Evolutionary conservation across 2,888 invertebrate genomes (phyloP).

Genomic region (Chymomyza procnemis): DNA sequence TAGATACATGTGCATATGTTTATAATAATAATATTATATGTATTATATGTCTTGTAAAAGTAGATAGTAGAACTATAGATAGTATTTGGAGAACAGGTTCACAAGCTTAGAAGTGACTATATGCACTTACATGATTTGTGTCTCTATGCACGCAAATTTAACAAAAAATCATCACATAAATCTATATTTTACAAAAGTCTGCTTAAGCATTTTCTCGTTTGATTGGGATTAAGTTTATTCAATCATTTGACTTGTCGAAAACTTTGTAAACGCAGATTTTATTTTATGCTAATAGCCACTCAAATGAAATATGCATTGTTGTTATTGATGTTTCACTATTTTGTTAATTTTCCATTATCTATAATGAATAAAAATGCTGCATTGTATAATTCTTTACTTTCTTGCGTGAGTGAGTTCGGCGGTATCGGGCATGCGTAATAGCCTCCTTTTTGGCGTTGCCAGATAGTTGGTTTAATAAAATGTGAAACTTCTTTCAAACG

Average conservation of each 20-base stretch:
- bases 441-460: not conserved
- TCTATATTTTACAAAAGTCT: not conserved
- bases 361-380: slow-evolving; percentile 48
- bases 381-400: slow-evolving; percentile 58
- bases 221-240: not conserved
- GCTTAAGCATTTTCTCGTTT: not conserved
- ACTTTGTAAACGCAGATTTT: not conserved
- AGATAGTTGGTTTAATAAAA: not conserved
- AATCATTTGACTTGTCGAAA: not conserved
- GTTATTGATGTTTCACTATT: not conserved
- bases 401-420: slow-evolving; percentile 16
- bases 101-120: too few species aligned
- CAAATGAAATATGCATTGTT: not conserved
- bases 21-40: too few species aligned
- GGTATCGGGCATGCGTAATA: slow-evolving; percentile 24
- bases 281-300: not conserved
- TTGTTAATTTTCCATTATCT: slow-evolving; percentile 1
- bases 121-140: not conserved
- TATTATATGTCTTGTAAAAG: too few species aligned
- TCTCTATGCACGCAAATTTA: too few species aligned
- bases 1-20: too few species aligned
- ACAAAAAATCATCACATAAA: not conserved
- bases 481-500: too few species aligned
- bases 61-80: too few species aligned
- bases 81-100: too few species aligned